Evolutionary conservation across 2,113 vertebrate species (phyloP).

Genomic region (Bettongia penicillata): DNA sequence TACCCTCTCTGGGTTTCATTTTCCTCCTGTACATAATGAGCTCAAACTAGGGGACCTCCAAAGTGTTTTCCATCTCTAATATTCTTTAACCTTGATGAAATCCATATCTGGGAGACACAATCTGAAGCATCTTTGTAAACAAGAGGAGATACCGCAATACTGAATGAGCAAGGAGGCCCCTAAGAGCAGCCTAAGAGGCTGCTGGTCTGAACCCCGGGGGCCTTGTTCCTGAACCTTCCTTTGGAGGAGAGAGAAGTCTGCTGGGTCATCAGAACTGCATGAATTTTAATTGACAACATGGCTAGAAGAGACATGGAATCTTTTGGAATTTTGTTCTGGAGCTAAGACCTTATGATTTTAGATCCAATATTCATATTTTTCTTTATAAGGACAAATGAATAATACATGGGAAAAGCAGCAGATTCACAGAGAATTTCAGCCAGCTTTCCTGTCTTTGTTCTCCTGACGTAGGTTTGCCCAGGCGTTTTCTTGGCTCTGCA

Average conservation of each 20-base stretch:
- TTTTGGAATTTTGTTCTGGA: neutral
- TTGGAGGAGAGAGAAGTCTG: neutral
- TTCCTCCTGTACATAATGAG: neutral
- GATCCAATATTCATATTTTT: neutral
- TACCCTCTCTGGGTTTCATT: neutral
- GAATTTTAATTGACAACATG: neutral
- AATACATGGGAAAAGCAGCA: neutral
- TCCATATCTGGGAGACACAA: neutral
- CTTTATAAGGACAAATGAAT: neutral
- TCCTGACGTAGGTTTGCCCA: neutral
- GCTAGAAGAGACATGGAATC: neutral
- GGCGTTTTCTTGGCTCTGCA: neutral
- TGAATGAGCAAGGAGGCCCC: neutral
- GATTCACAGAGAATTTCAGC: neutral
- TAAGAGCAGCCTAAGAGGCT: too few relatives aligned
- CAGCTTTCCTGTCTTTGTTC: neutral
- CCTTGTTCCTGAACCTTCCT: neutral
- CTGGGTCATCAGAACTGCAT: neutral
- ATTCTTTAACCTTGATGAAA: neutral
- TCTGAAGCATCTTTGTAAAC: neutral
- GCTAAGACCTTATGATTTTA: neutral
- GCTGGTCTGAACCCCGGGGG: neutral
- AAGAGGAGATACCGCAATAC: neutral
- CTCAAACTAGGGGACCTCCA: too few relatives aligned
- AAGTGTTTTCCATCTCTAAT: neutral